Evolutionary conservation across 1,140 invertebrate species (phyloP), one percentile per base, ranked within the genome.

Genomic region (Lordiphosa collinella): DNA sequence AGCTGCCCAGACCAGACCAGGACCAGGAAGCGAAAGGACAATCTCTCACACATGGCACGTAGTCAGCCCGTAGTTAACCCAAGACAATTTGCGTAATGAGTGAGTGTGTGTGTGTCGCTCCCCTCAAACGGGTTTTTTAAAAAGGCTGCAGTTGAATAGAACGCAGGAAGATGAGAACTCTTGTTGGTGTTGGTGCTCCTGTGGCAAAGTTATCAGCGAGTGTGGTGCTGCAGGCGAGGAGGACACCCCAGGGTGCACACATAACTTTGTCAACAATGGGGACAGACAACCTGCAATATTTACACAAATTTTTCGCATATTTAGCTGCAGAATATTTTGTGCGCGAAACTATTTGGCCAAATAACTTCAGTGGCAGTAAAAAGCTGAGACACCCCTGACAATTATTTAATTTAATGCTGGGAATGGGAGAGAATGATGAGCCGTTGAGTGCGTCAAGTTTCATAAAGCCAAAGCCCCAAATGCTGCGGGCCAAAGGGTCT

Each of bases 391-490:
- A 78, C 41, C 53, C 47, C 58, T 52, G 64, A 84, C 68, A 84
- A 84, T 84, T 78, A 84, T 78, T 84, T 84, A 71, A 84, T 82
- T 84, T 84, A 70, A 84, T 63, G 60, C 58, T 62, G 63, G 64
- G 32, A 47, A 12, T 18, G 5, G 12, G 3, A 4, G 14, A 40
- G 9, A 16, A 16, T 14, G 37, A 55, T 31, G 44, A 11, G 8
- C 48, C 48, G 9, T 12, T 32, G 50, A 18, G 14, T 22, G 52
- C 43, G 16, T 65, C 41, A 49, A 70, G 51, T 65, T 70, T 52
- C 48, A 71, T 58, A 68, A 59, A 55, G 52, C 34, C 61, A 57
- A 57, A 53, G 60, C 66, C 46, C 46, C 62, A 55, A 56, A 49
- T 56, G 62, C 62, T 56, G 31, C 36, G 7, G 13, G 64, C 10